phyloP scores from a whole-genome alignment of 2,113 vertebrate genomes.

The Otocyon megalotis region DNA sequence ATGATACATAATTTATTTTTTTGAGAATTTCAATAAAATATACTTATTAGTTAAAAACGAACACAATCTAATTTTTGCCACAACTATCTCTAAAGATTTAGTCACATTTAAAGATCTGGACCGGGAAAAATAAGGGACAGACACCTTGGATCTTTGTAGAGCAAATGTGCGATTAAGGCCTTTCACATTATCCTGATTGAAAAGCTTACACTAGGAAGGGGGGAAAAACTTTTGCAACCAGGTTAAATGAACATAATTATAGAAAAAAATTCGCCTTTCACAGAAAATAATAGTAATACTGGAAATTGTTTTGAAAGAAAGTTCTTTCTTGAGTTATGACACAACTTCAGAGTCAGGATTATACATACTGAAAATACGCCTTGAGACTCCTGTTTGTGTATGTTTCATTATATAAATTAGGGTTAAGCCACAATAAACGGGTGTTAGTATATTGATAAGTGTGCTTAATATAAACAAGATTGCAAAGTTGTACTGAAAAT shows the following conservation, averaged over 20 bases:
- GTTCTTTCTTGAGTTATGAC: constrained; percentile 82
- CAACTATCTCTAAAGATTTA: constrained; percentile 50
- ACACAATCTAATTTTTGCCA: constrained; percentile 58
- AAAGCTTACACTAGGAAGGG: constrained; percentile 50
- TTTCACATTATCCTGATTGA: constrained; percentile 77
- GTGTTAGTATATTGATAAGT: constrained; percentile 67
- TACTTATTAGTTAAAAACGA: constrained; percentile 65
- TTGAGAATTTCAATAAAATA: constrained; percentile 61
- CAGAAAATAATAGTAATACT: constrained; percentile 68
- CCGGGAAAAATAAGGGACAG: constrained; percentile 69
- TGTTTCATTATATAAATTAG: constrained; percentile 79
- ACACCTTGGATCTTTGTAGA: constrained; percentile 70
- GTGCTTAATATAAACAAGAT: constrained; percentile 69
- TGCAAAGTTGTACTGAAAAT: constrained; percentile 63
- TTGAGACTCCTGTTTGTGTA: constrained; percentile 80
- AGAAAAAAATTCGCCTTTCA: constrained; percentile 72
- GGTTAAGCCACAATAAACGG: constrained; percentile 76
- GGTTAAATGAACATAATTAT: constrained; percentile 78
- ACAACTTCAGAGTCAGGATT: constrained; percentile 83
- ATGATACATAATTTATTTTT: constrained; percentile 63
- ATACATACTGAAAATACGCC: constrained; percentile 86
- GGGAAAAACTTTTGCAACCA: constrained; percentile 33
- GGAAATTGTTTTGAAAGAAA: constrained; percentile 79
- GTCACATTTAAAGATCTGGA: constrained; percentile 41
- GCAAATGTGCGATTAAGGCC: constrained; percentile 83